Percentiles rank a stretch among this genome's conserved stretches.
Evolutionary conservation across 2,797 vertebrate genomes (phyloP).

Genomic region (Corythornis leucogaster): DNA sequence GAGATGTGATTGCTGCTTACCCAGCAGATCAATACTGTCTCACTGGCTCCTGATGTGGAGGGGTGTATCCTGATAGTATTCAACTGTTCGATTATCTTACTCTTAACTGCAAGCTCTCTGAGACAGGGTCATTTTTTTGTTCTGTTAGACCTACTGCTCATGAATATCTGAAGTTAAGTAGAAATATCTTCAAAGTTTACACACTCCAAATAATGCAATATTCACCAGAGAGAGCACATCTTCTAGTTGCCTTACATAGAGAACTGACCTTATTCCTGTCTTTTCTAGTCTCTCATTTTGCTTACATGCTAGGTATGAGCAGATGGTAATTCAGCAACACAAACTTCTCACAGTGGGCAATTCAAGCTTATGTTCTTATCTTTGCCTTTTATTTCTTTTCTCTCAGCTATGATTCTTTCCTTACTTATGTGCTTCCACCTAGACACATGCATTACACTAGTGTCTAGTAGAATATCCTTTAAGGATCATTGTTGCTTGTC

Average conservation of each 20-base stretch:
- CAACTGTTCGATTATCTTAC: not conserved
- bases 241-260: not conserved
- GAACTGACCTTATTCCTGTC: not conserved
- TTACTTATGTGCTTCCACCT: not conserved
- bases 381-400: not conserved
- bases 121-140: not conserved
- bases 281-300: not conserved
- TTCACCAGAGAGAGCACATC: not conserved
- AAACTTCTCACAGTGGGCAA: not conserved
- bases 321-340: not conserved
- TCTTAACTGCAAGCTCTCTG: not conserved
- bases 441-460: not conserved
- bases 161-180: not conserved
- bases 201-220: not conserved
- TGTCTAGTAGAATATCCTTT: not conserved
- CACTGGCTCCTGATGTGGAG: not conserved
- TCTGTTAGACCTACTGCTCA: not conserved
- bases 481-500: not conserved
- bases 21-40: constrained; percentile 59
- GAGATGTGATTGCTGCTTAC: constrained; percentile 60
- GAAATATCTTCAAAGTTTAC: not conserved
- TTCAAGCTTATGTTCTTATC: not conserved
- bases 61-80: constrained; percentile 10
- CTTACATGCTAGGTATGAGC: not conserved
- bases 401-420: not conserved